Evolutionary conservation across 2,888 invertebrate species (phyloP), one percentile per base, ranked within the genome.

Genomic region (Diaprepes abbreviatus): DNA sequence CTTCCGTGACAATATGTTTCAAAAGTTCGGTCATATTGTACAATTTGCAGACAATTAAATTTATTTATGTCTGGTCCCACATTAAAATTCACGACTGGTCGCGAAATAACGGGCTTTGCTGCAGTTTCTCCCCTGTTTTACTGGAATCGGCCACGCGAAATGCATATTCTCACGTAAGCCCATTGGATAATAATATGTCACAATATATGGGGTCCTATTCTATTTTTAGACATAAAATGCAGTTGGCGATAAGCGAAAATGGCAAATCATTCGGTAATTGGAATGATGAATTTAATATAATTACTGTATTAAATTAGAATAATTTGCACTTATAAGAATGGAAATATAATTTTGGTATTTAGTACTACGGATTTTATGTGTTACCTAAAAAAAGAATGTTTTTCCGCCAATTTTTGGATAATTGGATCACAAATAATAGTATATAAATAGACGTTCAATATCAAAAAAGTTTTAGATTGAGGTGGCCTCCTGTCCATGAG

Each of bases 131-230:
- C 45, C 55, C 57, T 17, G 12, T 57, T 38, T 33, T 45, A 54
- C 14, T 24, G 45, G 64, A 58, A 57, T 64, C 60, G 63, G 64
- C 73, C 74, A 75, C 74, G 74, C 74, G 66, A 74, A 73, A 74
- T 72, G 74, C 73, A 74, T 73, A 71, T 75, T 75, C 75, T 75
- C 75, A 75, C 74, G 74, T 73, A 66, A 75, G 43, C 55, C 57
- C 55, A 65, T 55, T 45, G 35, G 55, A 45, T 65, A 65, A 65
- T 65, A 33, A 57, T 65, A 65, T 57, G 65, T 65, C 65, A 65
- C 33, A 65, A 45, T 65, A 36, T 33, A 31, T 7, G 24, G 57
- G 45, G 65, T 55, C n/a, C 24, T 10, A 3, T 38, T 14, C 45
- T 57, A 57, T 45, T 59, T 59, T 57, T 65, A 48, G 43, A 52